phyloP scores from a whole-genome alignment of 2,797 vertebrate genomes.

The Phrynocephalus vlangalii region DNA sequence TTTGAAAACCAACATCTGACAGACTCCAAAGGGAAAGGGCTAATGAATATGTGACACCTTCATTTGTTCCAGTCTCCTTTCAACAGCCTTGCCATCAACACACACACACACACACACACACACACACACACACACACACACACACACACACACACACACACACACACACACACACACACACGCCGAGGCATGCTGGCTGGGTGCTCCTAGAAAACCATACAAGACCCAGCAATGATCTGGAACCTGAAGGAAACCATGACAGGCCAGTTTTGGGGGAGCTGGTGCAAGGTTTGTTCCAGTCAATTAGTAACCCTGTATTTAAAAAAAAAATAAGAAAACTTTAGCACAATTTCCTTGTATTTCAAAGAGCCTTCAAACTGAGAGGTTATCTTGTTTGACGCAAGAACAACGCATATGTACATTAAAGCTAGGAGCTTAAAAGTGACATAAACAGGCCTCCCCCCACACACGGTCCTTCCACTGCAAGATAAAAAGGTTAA shows the following conservation, averaged over 20 bases:
- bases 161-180: rapidly evolving
- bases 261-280: slow-evolving; percentile 52
- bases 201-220: slow-evolving; percentile 25
- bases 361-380: slow-evolving; percentile 74
- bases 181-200: not conserved
- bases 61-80: not conserved
- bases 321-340: slow-evolving; percentile 37
- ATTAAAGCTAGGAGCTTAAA: slow-evolving; percentile 81
- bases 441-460: slow-evolving; percentile 81
- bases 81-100: not conserved
- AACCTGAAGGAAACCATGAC: slow-evolving; percentile 54
- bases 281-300: slow-evolving; percentile 73
- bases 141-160: not conserved
- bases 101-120: not conserved
- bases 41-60: slow-evolving; percentile 44
- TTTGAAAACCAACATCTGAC: slow-evolving; percentile 58
- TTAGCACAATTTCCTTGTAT: slow-evolving; percentile 73
- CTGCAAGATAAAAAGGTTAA: slow-evolving; percentile 82
- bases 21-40: slow-evolving; percentile 41
- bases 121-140: rapidly evolving
- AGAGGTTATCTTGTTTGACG: slow-evolving; percentile 80
- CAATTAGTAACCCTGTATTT: slow-evolving; percentile 70
- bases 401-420: slow-evolving; percentile 79
- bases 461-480: slow-evolving; percentile 13
- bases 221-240: slow-evolving; percentile 36